Conservation (phyloP, 1,140 invertebrate genomes). For the Penaeus vannamei region DNA sequence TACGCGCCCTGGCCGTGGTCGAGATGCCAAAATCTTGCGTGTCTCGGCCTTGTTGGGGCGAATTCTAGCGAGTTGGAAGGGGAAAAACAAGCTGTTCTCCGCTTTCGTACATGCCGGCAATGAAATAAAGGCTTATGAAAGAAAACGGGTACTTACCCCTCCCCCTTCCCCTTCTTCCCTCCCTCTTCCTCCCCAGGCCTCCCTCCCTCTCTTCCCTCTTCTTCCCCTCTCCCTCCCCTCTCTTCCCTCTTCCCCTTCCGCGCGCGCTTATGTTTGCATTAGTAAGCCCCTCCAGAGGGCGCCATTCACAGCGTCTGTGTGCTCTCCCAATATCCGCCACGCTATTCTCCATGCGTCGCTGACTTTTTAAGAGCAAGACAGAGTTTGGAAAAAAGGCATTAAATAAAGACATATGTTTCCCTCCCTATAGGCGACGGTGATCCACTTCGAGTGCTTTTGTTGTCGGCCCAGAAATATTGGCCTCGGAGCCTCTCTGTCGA, state of each 20-base stretch:
- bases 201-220: background rate
- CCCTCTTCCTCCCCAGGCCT: background rate
- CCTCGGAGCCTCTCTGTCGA: no score
- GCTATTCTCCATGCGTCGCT: conserved; percentile 46
- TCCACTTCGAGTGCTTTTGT: no score
- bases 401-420: conserved; percentile 52
- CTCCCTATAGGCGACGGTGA: background rate
- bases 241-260: background rate
- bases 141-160: no score
- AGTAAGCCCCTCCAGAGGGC: conserved; percentile 37
- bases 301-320: conserved; percentile 44
- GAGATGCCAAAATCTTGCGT: background rate
- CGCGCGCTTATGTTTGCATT: conserved; percentile 44
- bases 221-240: background rate
- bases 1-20: no score
- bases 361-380: conserved; percentile 53
- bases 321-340: conserved; percentile 39
- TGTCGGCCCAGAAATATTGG: no score
- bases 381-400: conserved; percentile 42
- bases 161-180: background rate
- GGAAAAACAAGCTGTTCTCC: background rate
- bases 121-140: background rate
- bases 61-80: background rate
- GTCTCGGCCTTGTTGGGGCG: background rate
- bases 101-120: background rate